Evolutionary conservation across 2,113 vertebrate genomes (phyloP).

Genomic region (Ophthalmolycus amberensis): DNA sequence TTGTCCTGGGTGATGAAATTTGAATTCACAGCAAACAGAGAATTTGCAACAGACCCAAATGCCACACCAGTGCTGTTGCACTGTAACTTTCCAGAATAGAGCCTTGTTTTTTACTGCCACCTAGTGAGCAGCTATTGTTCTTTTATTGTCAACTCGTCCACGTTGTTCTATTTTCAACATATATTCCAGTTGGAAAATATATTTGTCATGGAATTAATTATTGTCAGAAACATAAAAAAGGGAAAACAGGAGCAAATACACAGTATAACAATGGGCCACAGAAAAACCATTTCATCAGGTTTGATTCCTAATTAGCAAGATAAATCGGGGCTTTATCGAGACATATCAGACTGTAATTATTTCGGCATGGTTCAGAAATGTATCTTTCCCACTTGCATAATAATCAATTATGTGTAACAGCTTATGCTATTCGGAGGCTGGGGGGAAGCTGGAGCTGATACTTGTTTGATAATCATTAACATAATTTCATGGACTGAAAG

Average conservation of each 20-base stretch:
- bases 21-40: not conserved
- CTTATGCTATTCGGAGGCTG: too few species aligned
- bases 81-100: not conserved
- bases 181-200: not conserved
- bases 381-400: not conserved
- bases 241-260: not conserved
- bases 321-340: not conserved
- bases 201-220: not conserved
- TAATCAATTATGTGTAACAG: not conserved
- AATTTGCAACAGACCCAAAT: not conserved
- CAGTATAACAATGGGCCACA: not conserved
- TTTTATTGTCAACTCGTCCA: not conserved
- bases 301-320: not conserved
- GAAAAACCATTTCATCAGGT: not conserved
- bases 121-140: slow-evolving; percentile 48
- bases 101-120: slow-evolving; percentile 63
- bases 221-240: not conserved
- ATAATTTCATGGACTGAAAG: not conserved
- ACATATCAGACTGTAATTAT: not conserved
- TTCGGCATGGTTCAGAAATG: not conserved
- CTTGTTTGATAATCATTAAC: not conserved
- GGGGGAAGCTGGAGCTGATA: too few species aligned
- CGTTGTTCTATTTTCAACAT: not conserved
- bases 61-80: not conserved
- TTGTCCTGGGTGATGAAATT: not conserved